These are phyloP conservation scores for Epiblema foenella DNA, from an alignment of 2,888 invertebrate genomes.

Conservation along the genomic window DNA sequence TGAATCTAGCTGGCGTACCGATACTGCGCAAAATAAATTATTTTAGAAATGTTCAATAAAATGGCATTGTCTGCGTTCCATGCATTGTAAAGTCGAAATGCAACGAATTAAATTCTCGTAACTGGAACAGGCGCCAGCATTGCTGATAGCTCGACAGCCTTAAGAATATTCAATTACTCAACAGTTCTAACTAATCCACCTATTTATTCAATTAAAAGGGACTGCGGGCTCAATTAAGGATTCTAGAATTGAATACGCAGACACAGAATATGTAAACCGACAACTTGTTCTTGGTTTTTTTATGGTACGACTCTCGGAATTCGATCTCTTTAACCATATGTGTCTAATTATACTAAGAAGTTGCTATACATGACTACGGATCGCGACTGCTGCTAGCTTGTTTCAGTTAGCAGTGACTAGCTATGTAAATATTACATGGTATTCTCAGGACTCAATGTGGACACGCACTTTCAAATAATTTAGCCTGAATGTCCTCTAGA, in stretches of 20 bases:
- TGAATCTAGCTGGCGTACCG: neutral
- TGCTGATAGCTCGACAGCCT: constrained; percentile 25
- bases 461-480: too few species aligned
- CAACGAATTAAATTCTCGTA: constrained; percentile 31
- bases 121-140: constrained; percentile 35
- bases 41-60: constrained; percentile 20
- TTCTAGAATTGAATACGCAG: constrained; percentile 6
- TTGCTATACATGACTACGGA: constrained; percentile 21
- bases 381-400: neutral
- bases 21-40: constrained; percentile 5
- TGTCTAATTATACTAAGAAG: constrained; percentile 43
- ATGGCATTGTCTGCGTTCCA: constrained; percentile 15
- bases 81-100: constrained; percentile 21
- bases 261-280: constrained; percentile 13
- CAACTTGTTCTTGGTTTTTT: constrained; percentile 21
- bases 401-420: constrained; percentile 20
- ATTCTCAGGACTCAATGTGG: neutral
- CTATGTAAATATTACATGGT: neutral
- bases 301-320: constrained; percentile 33
- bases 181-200: constrained; percentile 35
- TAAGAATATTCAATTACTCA: constrained; percentile 43
- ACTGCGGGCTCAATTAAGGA: constrained; percentile 41
- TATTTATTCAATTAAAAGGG: constrained; percentile 39
- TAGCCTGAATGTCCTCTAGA: too few species aligned
- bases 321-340: constrained; percentile 43